Conservation (phyloP, 2,113 vertebrate species). For the Cnemophilus loriae region DNA sequence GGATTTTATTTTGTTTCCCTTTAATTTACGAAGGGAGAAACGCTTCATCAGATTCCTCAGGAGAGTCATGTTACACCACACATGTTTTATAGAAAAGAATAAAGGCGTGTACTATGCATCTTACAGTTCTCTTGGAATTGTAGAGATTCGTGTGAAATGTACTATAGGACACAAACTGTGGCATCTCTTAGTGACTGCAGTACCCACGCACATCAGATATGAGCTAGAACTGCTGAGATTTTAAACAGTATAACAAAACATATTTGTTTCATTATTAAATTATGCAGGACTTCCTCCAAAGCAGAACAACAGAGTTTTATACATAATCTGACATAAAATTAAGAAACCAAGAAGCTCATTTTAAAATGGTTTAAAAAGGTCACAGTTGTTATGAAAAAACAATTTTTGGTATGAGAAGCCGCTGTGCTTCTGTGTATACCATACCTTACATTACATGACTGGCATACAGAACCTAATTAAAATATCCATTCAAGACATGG, state of each 20-base stretch:
- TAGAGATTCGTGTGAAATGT: not conserved
- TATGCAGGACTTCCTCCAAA: not conserved
- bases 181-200: not conserved
- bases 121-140: not conserved
- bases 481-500: not conserved
- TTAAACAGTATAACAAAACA: not conserved
- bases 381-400: not conserved
- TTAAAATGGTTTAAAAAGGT: not conserved
- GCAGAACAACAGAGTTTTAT: not conserved
- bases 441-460: not conserved
- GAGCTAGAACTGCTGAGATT: not conserved
- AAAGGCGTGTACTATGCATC: not conserved
- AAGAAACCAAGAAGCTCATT: not conserved
- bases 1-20: not conserved
- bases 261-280: not conserved
- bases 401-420: not conserved
- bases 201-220: not conserved
- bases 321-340: not conserved
- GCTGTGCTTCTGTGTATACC: not conserved
- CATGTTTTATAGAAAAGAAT: not conserved
- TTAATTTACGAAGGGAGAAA: not conserved
- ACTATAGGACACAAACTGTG: not conserved
- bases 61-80: not conserved
- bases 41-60: not conserved
- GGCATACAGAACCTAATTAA: not conserved